Conservation (phyloP, 2,113 vertebrate species). For the Neotoma lepida region DNA sequence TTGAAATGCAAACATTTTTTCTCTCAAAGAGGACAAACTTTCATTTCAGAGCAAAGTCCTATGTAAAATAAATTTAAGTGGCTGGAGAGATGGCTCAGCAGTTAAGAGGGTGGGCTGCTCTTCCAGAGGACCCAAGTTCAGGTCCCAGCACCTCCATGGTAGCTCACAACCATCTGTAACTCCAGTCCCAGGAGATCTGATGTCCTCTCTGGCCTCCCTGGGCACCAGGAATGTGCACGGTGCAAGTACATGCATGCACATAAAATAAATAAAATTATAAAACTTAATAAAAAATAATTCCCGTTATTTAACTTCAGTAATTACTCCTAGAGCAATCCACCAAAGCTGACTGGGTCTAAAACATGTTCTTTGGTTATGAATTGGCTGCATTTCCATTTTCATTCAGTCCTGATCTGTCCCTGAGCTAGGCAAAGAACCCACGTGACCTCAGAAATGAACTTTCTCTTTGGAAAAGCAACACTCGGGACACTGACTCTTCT, state of each 20-base stretch:
- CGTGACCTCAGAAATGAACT: background rate
- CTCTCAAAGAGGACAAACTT: conserved; percentile 42
- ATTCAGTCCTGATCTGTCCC: conserved; percentile 44
- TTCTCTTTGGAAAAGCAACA: conserved; percentile 18
- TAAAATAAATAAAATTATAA: background rate
- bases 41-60: conserved; percentile 37
- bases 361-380: conserved; percentile 39
- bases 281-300: conserved; percentile 47
- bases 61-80: background rate
- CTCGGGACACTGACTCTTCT: background rate
- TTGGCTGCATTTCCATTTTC: conserved; percentile 36
- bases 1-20: conserved; percentile 54
- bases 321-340: conserved; percentile 6
- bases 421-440: conserved; percentile 32
- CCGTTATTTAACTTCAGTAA: conserved; percentile 47
- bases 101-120: background rate
- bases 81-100: background rate
- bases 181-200: background rate
- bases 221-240: background rate
- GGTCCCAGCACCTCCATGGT: background rate
- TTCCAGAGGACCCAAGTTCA: background rate
- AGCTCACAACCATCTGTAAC: background rate
- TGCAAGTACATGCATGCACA: background rate
- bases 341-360: background rate
- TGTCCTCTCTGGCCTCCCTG: background rate